Conservation (phyloP, 1,140 invertebrate species). For the Hycleus phaleratus region DNA sequence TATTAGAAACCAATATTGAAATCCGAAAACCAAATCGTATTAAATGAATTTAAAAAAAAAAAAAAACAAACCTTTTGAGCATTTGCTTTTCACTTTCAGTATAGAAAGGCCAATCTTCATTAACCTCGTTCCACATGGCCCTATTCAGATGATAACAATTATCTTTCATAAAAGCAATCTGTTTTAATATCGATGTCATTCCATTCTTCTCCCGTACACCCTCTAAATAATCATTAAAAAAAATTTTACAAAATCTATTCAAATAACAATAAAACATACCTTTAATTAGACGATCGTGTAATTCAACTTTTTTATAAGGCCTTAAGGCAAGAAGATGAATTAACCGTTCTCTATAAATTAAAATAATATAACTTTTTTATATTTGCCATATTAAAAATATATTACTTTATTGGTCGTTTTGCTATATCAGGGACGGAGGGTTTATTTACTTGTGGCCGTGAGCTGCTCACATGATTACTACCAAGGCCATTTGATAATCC, state of each 20-base stretch:
- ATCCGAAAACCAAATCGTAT: too few species aligned
- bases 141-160: conserved; percentile 81
- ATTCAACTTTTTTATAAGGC: conserved; percentile 87
- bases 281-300: conserved; percentile 68
- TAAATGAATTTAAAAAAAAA: too few species aligned
- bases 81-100: conserved; percentile 79
- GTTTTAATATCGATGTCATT: conserved; percentile 64
- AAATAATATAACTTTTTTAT: not conserved
- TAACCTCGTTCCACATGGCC: conserved; percentile 85
- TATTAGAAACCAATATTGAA: too few species aligned
- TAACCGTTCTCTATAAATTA: conserved; percentile 68
- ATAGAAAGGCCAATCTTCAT: conserved; percentile 91
- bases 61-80: conserved; percentile 59
- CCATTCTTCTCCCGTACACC: conserved; percentile 74
- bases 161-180: conserved; percentile 72
- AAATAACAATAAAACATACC: conserved; percentile 46
- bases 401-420: conserved; percentile 60
- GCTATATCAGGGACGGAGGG: conserved; percentile 53
- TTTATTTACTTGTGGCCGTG: conserved; percentile 32
- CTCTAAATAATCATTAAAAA: conserved; percentile 49
- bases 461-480: conserved; percentile 38
- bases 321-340: conserved; percentile 87
- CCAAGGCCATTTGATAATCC: conserved; percentile 38
- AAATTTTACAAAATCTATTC: conserved; percentile 1
- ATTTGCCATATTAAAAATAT: not conserved